Evolutionary conservation across 2,113 vertebrate species (phyloP), one percentile per base, ranked within the genome.

Genomic region (Columbina picui): DNA sequence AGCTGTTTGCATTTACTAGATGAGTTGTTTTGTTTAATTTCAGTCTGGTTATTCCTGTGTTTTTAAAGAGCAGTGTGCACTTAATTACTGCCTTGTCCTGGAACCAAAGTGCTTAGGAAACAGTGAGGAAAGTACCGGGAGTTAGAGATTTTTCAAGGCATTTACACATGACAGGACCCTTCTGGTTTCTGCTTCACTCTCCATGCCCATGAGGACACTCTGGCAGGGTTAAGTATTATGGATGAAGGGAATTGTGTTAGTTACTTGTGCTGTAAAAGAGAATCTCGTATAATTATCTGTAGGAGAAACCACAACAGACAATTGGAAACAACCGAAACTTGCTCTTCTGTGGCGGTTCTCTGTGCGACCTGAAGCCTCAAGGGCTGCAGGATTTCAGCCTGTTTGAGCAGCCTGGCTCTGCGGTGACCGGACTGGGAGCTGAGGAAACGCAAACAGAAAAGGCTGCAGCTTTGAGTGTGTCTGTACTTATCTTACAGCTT

Each of bases 191-290:
- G n/a, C 74, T 59, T 79, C 3, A 21, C 5, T 14, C 13, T 34
- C 55, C 11, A 0, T 10, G 55, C 8, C 84, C 61, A 11, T 0
- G 1, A 27, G 53, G 65, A 36, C 20, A 45, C 5, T 36, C 60
- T 47, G 14, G 53, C 53, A 81, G 70, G 79, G 53, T 65, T 18
- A 71, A 47, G 75, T 27, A 8, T 25, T 13, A 55, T 0, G 7
- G 74, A 22, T 80, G 83, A 43, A 60, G 77, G 64, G 32, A 63
- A 21, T 7, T 25, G 18, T 94, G 60, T 70, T 88, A 83, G 94
- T 94, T 78, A 59, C 41, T 16, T 34, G 36, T 71, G 36, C 38
- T 87, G 59, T 55, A 26, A 47, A 60, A 47, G 77, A 73, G 63
- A 52, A 43, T 41, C 64, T 47, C 1, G 0, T 12, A 0, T 41